Evolutionary conservation across 2,888 invertebrate genomes (phyloP), one percentile per base, ranked within the genome.

Genomic region (Drosophila anomalata): DNA sequence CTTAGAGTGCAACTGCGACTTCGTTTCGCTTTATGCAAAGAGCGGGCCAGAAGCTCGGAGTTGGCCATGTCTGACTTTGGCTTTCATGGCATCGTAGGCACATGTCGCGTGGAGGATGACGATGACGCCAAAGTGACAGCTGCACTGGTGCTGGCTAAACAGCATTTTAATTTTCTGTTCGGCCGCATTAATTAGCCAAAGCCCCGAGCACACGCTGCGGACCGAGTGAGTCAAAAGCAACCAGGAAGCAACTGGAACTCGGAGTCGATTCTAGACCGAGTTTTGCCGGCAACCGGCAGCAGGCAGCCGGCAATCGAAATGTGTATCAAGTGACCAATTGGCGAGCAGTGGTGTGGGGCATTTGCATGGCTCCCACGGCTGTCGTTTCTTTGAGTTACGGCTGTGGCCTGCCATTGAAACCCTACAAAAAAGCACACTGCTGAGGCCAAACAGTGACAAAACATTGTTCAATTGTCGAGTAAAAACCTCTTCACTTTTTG

Each of bases 311-410:
- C 71, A 65, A 47, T 14, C 58, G 52, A 58, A 83, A 80, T 84
- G 78, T 67, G 78, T 81, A 85, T 81, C 81, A 81, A 79, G 83
- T 81, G 86, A 82, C 86, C 81, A 81, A 79, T 85, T 82, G 73
- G 61, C 48, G 65, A 65, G 77, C 56, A 68, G 63, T 65, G 78
- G 67, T 75, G 67, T 54, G 65, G 56, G 79, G 65, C 76, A 81
- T 76, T 81, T 85, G 47, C 79, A 81, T 81, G 76, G 76, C 86
- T 85, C 80, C 86, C 86, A 80, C 73, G 77, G 55, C 86, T 83
- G 82, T 85, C 80, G 73, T 82, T 83, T 78, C 76, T 70, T 68
- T 61, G 50, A 69, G 66, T 76, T 77, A 63, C 44, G 20, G 44
- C 44, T 22, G 22, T 66, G 68, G 36, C 54, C 51, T 54, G 57